Evolutionary conservation across 2,113 vertebrate species (phyloP), one percentile per base, ranked within the genome.

Genomic region (Otus sunia): DNA sequence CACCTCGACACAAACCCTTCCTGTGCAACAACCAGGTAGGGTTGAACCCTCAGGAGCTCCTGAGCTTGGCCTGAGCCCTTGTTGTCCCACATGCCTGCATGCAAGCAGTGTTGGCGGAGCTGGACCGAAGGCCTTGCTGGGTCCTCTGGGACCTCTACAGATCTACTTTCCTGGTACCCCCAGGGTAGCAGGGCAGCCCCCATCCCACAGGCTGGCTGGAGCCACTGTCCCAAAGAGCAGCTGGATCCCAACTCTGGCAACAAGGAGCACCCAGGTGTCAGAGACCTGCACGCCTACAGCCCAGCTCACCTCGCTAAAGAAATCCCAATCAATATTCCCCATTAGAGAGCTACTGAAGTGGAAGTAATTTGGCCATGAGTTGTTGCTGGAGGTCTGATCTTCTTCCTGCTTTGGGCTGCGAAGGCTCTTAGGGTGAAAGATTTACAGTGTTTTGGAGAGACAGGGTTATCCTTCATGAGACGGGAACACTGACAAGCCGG

Each of bases 381-480:
- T 52, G 83, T 68, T 81, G 83, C 86, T 78, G 77, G 73, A 91
- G 66, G 21, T 39, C 93, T 90, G 81, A 47, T 85, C 85, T 52
- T 39, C 59, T 30, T 90, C 85, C 92, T 80, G 67, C 79, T 71
- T 34, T 0, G 2, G 93, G 78, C 75, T 83, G 63, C 8, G 3
- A 10, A 92, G 88, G 67, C 59, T 83, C 67, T 77, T 41, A 27
- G 55, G 59, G 53, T 80, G 88, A 90, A 52, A 94, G 94, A 95
- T 96, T 88, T 94, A 83, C 77, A 36, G 59, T 2, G 2, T 62
- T 83, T 49, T 88, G 74, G 88, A 84, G 72, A 90, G 92, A 80
- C 72, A 58, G 82, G 63, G 52, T 93, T 91, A 92, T 94, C 67
- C 63, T 92, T 96, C 84, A 85, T 3, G 15, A 81, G 86, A 53